Evolutionary conservation across 2,113 vertebrate species (phyloP).

Genomic region (Pangasianodon hypophthalmus): DNA sequence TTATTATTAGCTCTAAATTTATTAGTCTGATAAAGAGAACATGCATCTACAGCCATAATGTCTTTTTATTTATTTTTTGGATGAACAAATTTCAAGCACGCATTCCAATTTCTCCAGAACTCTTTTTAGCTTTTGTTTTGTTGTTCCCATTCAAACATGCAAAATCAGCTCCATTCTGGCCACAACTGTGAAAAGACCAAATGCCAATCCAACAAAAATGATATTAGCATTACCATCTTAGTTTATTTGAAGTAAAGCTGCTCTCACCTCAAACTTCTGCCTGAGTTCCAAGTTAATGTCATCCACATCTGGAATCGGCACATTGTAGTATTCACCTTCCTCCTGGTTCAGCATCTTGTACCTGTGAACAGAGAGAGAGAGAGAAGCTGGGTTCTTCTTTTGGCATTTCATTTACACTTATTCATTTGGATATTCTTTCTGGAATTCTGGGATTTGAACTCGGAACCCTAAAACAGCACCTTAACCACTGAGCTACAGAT

Average conservation of each 20-base stretch:
- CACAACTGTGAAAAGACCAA: neutral
- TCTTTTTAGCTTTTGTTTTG: neutral
- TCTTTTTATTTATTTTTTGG: no score
- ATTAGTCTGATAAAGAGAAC: no score
- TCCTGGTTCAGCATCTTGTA: constrained; percentile 95
- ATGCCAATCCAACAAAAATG: neutral
- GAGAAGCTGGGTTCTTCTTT: neutral
- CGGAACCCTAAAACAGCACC: neutral
- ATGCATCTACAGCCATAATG: no score
- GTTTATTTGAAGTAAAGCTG: neutral
- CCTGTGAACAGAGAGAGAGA: constrained; percentile 68
- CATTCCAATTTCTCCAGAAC: neutral
- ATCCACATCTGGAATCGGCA: constrained; percentile 91
- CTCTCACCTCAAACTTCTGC: constrained; percentile 92
- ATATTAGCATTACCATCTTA: neutral
- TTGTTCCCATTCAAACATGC: neutral
- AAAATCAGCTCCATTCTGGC: neutral
- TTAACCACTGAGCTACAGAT: neutral
- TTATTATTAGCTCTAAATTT: no score
- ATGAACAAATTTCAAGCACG: neutral
- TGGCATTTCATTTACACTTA: neutral
- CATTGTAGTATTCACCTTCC: constrained; percentile 96
- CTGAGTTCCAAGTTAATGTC: constrained; percentile 87
- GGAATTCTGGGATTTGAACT: neutral
- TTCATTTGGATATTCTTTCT: neutral